phyloP scores from a whole-genome alignment of 2,888 invertebrate species.

The Nemurella pictetii region DNA sequence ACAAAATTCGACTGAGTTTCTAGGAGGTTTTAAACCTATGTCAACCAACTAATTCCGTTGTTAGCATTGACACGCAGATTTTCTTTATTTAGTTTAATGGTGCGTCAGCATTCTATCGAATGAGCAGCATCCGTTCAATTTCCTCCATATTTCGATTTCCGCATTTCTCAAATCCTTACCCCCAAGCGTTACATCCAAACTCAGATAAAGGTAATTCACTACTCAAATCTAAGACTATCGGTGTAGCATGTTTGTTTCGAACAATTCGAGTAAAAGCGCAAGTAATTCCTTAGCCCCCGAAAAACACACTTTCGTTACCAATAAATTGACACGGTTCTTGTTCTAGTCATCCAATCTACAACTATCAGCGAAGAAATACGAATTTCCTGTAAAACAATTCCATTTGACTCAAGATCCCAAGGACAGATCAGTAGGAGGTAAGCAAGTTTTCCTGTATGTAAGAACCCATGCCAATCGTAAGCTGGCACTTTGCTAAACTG shows the following conservation, averaged over 20 bases:
- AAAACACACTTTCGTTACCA: neutral
- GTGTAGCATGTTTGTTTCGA: neutral
- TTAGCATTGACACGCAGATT: no score
- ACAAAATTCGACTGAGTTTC: no score
- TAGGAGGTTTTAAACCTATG: no score
- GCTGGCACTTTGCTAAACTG: neutral
- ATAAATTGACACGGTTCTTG: neutral
- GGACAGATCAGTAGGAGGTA: constrained; percentile 57
- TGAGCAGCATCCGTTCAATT: no score
- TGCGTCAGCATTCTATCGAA: no score
- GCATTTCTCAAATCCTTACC: neutral
- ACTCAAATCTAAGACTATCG: neutral
- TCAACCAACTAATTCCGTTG: no score
- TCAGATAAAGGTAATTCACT: neutral
- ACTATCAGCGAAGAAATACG: constrained; percentile 48
- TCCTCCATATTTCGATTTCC: no score
- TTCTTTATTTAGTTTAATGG: no score
- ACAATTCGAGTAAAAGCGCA: no score
- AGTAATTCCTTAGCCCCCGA: no score
- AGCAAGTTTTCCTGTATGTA: constrained; percentile 38
- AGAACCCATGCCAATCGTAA: no score
- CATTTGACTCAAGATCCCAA: constrained; percentile 60
- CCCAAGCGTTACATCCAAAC: neutral
- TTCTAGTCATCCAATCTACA: constrained; percentile 39
- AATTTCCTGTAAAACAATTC: constrained; percentile 58